Conservation (phyloP, 2,888 invertebrate genomes). For the Catocala fraxini region DNA sequence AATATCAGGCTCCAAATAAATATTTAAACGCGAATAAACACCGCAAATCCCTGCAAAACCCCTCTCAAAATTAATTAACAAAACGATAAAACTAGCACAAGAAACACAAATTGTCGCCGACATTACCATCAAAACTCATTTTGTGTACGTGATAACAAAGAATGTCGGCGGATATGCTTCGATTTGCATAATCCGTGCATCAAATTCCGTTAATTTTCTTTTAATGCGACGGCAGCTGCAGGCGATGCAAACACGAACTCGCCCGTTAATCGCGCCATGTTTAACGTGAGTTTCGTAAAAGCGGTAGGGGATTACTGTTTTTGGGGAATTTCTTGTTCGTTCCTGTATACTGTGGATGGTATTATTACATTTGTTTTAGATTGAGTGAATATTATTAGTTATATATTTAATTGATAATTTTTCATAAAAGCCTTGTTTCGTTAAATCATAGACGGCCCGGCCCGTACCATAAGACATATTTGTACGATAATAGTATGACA, state of each 20-base stretch:
- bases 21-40: conserved; percentile 11
- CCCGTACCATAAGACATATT: too few relatives aligned
- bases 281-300: conserved; percentile 27
- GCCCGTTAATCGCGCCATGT: conserved; percentile 47
- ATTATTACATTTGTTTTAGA: background rate
- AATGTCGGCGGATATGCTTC: conserved; percentile 75
- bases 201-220: conserved; percentile 85
- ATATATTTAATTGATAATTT: too few relatives aligned
- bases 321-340: conserved; percentile 4
- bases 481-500: too few relatives aligned
- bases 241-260: conserved; percentile 51
- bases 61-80: conserved; percentile 44
- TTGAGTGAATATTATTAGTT: background rate
- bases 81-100: conserved; percentile 45
- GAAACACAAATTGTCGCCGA: conserved; percentile 60
- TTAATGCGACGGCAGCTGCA: conserved; percentile 76
- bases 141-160: conserved; percentile 80
- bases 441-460: too few relatives aligned
- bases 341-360: background rate
- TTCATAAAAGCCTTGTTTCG: too few relatives aligned
- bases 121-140: conserved; percentile 70
- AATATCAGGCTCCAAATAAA: conserved; percentile 8
- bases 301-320: conserved; percentile 11
- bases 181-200: conserved; percentile 85
- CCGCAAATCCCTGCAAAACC: conserved; percentile 22